A percentile compares a stretch with the other conserved stretches of the same genome.
phyloP scores from a whole-genome alignment of 2,888 invertebrate species.

The Cheilosia pagana region DNA sequence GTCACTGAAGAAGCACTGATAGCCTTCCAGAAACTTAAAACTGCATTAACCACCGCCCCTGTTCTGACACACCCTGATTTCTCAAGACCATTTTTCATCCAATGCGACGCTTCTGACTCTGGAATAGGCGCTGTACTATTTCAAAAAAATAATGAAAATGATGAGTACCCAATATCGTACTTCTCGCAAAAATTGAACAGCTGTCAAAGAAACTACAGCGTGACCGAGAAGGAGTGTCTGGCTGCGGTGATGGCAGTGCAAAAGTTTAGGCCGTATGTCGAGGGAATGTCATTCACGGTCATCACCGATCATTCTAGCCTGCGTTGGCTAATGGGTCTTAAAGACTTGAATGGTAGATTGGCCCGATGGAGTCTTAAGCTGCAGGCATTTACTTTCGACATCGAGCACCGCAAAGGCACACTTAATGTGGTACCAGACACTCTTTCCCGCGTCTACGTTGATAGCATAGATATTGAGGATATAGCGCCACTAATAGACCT shows the following conservation, averaged over 20 bases:
- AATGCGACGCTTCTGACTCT: slow-evolving; percentile 52
- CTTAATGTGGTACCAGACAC: not conserved
- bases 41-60: slow-evolving; percentile 45
- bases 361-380: not conserved
- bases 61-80: slow-evolving; percentile 63
- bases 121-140: not conserved
- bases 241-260: not conserved
- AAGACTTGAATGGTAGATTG: not conserved
- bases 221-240: too few species aligned
- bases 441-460: not conserved
- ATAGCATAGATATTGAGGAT: slow-evolving; percentile 1
- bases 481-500: slow-evolving; percentile 11
- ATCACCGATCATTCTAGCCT: not conserved
- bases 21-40: slow-evolving; percentile 53
- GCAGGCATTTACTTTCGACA: too few species aligned
- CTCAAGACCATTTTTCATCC: not conserved
- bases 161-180: not conserved
- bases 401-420: slow-evolving; percentile 76
- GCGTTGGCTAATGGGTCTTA: not conserved
- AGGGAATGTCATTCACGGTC: not conserved
- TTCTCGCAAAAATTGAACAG: not conserved
- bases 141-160: not conserved
- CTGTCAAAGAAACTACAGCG: not conserved
- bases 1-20: slow-evolving; percentile 20
- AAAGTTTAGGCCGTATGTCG: not conserved